Conservation (phyloP, 2,888 invertebrate genomes). For the Tupiocoris notatus region DNA sequence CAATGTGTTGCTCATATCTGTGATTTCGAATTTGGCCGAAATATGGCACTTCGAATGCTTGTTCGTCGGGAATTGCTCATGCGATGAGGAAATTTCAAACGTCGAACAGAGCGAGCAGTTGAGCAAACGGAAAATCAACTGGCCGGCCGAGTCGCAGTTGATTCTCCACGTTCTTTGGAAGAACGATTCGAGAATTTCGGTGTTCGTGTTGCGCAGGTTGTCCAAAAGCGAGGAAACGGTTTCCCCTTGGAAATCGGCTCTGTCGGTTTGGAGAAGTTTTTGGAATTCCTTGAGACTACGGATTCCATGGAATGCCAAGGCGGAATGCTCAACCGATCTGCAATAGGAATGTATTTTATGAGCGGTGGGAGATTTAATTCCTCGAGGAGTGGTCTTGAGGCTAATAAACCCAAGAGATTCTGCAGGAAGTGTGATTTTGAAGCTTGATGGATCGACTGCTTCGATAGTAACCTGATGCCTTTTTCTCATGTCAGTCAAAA, state of each 20-base stretch:
- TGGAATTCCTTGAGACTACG: constrained; percentile 44
- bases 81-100: constrained; percentile 36
- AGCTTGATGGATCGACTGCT: no score
- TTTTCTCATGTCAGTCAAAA: no score
- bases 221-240: constrained; percentile 44
- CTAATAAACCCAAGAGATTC: no score
- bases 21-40: constrained; percentile 44
- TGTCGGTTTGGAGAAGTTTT: constrained; percentile 32
- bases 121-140: constrained; percentile 40
- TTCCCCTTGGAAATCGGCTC: constrained; percentile 36
- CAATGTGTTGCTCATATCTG: constrained; percentile 45
- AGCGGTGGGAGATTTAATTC: no score
- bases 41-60: constrained; percentile 43
- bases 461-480: no score
- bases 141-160: constrained; percentile 24
- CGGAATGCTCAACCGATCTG: constrained; percentile 39
- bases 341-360: no score
- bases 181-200: constrained; percentile 42
- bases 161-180: constrained; percentile 45
- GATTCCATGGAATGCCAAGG: constrained; percentile 43
- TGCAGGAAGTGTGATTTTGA: no score
- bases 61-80: constrained; percentile 37
- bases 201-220: constrained; percentile 41
- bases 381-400: no score
- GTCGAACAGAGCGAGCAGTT: constrained; percentile 45